Evolutionary conservation across 2,113 vertebrate genomes (phyloP).

Genomic region (Oncorhynchus nerka): DNA sequence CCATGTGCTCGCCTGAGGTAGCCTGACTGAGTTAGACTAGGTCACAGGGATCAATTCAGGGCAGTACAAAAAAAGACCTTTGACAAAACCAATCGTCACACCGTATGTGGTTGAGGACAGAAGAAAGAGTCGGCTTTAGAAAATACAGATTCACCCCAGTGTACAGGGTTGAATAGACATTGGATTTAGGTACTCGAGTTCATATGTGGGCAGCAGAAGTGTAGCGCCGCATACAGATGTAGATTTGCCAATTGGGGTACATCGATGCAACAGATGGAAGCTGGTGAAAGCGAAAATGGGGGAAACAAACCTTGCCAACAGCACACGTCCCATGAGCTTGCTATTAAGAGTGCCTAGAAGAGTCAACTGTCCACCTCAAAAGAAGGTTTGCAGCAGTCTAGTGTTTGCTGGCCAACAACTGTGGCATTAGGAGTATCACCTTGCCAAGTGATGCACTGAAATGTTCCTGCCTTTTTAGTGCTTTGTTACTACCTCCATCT

Average conservation of each 20-base stretch:
- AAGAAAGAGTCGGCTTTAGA: neutral
- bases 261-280: constrained; percentile 8
- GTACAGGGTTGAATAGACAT: no score
- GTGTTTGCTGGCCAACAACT: neutral
- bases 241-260: neutral
- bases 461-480: neutral
- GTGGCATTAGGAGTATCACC: neutral
- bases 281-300: neutral
- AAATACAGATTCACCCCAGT: neutral
- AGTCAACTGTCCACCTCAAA: neutral
- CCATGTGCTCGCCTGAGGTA: no score
- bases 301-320: neutral
- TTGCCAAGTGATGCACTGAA: neutral
- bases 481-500: neutral
- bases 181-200: neutral
- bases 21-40: neutral
- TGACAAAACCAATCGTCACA: neutral
- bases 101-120: neutral
- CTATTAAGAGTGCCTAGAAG: neutral
- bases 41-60: neutral
- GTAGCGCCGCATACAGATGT: neutral
- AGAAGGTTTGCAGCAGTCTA: neutral
- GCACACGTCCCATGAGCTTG: neutral
- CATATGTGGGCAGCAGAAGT: neutral
- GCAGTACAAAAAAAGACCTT: neutral